Conservation (phyloP, 2,797 vertebrate species). For the Cynodonichthys magdalenae region DNA sequence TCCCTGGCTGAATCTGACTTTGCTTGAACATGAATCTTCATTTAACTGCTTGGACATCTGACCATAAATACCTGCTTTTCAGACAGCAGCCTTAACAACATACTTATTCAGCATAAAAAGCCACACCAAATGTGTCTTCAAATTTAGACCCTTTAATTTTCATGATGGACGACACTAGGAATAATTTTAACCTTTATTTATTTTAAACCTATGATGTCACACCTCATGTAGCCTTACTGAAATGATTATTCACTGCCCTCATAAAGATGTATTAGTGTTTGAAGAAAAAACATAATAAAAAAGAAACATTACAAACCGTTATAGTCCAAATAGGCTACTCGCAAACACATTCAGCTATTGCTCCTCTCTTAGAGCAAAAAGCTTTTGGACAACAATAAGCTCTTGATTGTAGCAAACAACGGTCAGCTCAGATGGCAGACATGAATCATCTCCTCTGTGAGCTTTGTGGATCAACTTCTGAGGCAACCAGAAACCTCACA, state of each 20-base stretch:
- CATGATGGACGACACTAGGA: background rate
- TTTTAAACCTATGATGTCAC: conserved; percentile 13
- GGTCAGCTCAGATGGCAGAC: conserved; percentile 68
- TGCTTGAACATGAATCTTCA: background rate
- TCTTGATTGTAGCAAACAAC: conserved; percentile 58
- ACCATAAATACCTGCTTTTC: background rate
- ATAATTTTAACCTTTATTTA: background rate
- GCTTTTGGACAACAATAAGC: conserved; percentile 43
- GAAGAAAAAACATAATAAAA: background rate
- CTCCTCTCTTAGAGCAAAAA: conserved; percentile 28
- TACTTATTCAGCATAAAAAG: background rate
- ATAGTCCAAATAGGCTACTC: conserved; percentile 13
- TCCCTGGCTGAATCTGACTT: background rate
- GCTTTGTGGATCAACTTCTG: conserved; percentile 47
- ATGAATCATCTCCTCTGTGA: conserved; percentile 67
- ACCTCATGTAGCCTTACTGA: background rate
- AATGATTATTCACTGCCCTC: background rate
- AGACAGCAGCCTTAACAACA: background rate
- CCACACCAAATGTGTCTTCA: background rate
- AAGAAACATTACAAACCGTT: conserved; percentile 12
- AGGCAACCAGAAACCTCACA: conserved; percentile 28
- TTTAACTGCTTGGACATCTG: background rate
- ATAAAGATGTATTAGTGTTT: background rate
- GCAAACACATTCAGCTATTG: conserved; percentile 23
- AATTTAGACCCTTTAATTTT: too few species aligned